Evolutionary conservation across 1,140 invertebrate species (phyloP), one percentile per base, ranked within the genome.

Genomic region (Cydia fagiglandana): DNA sequence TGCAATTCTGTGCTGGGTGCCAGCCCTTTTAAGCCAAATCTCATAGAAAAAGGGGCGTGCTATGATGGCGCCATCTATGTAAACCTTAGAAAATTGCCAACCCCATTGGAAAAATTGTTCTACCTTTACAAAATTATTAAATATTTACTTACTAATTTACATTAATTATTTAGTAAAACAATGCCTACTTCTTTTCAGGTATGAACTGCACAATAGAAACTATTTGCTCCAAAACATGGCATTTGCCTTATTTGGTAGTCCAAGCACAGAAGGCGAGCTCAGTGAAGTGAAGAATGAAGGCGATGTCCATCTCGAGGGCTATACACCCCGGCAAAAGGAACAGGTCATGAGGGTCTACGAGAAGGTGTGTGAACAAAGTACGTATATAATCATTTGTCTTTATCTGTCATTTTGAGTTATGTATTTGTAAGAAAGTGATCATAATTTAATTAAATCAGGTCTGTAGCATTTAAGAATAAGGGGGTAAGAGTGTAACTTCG

Each of bases 331-430:
- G 64, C 90, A 92, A 78, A 86, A 79, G 73, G 89, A 91, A 79
- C 83, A 86, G 79, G 90, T 89, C 41, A 83, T 84, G 76, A 88
- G 84, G 78, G 83, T 92, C 20, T 90, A 88, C 83, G 80, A 88
- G 53, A 90, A 91, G 77, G 56, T 92, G 17, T 88, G 85, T 86
- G 84, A 89, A 81, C 91, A 92, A 81, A 88, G 91, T 92, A 84
- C 79, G 88, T 80, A 76, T 78, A n/a, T n/a, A n/a, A n/a, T n/a
- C n/a, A n/a, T n/a, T n/a, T n/a, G n/a, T n/a, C n/a, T n/a, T n/a
- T n/a, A n/a, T n/a, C n/a, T n/a, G n/a, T n/a, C n/a, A n/a, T n/a
- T n/a, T n/a, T n/a, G n/a, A n/a, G n/a, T n/a, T n/a, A n/a, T n/a
- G n/a, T n/a, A n/a, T n/a, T n/a, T n/a, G n/a, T n/a, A n/a, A n/a